Evolutionary conservation across 2,888 invertebrate species (phyloP), one percentile per base, ranked within the genome.

Genomic region (Amphipoea oculea): DNA sequence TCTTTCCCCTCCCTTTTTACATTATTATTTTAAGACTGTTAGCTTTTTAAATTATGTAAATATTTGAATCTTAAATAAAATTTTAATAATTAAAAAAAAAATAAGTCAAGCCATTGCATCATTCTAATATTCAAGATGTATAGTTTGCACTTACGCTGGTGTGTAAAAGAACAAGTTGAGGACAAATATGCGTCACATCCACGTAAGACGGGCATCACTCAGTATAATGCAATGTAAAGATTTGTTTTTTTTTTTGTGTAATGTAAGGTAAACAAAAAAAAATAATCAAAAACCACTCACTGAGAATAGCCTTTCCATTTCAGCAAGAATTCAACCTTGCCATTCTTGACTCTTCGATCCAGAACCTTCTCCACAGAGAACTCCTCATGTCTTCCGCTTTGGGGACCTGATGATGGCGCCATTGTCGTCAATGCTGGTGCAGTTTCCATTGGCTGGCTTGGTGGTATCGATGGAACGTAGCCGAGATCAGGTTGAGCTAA

Each of bases 281-380:
- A 70, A 42, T 14, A 72, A 65, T 9, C 3, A 40, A 42, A 62
- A 67, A 63, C 7, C 48, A 94, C 97, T 95, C 95, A 98, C 97
- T 98, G 95, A 45, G 97, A 97, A 92, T 98, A 98, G 6, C 98
- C 98, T 93, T 97, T 98, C 98, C 98, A 98, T 91, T 98, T 98
- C 36, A 98, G 90, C 57, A 97, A 93, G 91, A 97, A 98, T 93
- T 98, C 98, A 0, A 98, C 97, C 94, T 98, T 98, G 0, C 98
- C 98, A 89, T 98, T 98, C 82, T 97, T 96, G 20, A 97, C 97
- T 89, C 98, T 95, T 85, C 98, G 97, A 90, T 98, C 98, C 36
- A 98, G 94, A 45, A 98, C 98, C 91, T 98, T 98, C 91, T 98
- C 98, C 0, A 98, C 98, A 0, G 98, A 98, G 90, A 97, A 98